A percentile compares a stretch with the other conserved stretches of the same genome.
These are phyloP conservation scores for Pampus argenteus DNA, from an alignment of 2,797 vertebrate genomes.

Conservation along the genomic window DNA sequence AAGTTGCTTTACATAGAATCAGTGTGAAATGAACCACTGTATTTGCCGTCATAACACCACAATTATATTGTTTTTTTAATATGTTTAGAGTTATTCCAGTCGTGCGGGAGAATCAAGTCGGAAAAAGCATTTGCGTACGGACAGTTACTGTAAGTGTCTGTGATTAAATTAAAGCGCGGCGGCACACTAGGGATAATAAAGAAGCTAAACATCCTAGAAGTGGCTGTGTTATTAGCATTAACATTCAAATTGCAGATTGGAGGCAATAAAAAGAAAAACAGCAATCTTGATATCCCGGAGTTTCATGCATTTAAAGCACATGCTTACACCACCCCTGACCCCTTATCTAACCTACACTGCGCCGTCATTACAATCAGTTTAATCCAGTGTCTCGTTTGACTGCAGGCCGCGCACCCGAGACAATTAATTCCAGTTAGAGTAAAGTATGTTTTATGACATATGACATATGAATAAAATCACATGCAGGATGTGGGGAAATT, in stretches of 20 bases:
- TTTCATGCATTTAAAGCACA: conserved; percentile 84
- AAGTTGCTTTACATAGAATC: too few relatives aligned
- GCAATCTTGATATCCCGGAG: conserved; percentile 59
- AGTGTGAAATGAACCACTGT: too few relatives aligned
- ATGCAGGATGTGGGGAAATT: conserved; percentile 39
- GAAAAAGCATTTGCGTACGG: conserved; percentile 13
- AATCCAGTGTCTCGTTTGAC: conserved; percentile 64
- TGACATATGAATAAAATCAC: conserved; percentile 23
- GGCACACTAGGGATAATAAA: conserved; percentile 27
- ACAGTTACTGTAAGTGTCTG: conserved; percentile 17
- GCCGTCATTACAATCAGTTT: conserved; percentile 63
- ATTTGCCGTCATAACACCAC: too few relatives aligned
- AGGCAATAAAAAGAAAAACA: conserved; percentile 66
- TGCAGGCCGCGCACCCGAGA: conserved; percentile 53
- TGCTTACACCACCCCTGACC: conserved; percentile 74
- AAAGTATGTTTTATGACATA: conserved; percentile 53
- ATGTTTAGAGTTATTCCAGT: not conserved
- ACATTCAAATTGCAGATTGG: conserved; percentile 71
- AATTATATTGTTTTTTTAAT: not conserved
- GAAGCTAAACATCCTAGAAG: conserved; percentile 36
- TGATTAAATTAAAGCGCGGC: conserved; percentile 41
- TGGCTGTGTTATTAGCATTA: conserved; percentile 42
- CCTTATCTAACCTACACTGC: conserved; percentile 43
- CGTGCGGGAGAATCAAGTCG: not conserved
- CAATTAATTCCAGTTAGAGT: conserved; percentile 61